Evolutionary conservation across 2,888 invertebrate species (phyloP).

Genomic region (Iselma pallidipennis): DNA sequence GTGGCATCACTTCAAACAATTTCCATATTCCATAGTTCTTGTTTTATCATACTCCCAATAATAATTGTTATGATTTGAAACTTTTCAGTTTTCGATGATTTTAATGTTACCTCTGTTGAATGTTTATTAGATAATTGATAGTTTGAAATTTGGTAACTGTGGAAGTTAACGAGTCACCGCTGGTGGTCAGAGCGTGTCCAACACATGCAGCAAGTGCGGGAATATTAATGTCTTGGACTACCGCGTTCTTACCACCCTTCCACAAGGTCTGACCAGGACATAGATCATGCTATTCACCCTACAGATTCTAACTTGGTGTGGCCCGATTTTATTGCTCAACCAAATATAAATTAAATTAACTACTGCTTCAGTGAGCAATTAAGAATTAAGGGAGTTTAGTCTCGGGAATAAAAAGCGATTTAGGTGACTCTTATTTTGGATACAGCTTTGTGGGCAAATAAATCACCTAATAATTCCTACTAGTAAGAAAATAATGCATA

Average conservation of each 20-base stretch:
- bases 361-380: conserved; percentile 58
- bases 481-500: conserved; percentile 18
- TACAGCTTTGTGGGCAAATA: conserved; percentile 40
- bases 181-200: conserved; percentile 51
- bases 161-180: conserved; percentile 31
- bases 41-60: too few species aligned
- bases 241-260: conserved; percentile 55
- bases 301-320: conserved; percentile 43
- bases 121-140: not conserved
- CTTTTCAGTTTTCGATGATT: too few species aligned
- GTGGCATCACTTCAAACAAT: conserved; percentile 20
- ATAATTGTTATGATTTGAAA: too few species aligned
- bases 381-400: conserved; percentile 55
- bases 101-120: too few species aligned
- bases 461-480: conserved; percentile 31
- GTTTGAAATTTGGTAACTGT: conserved; percentile 17
- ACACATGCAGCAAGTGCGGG: conserved; percentile 51
- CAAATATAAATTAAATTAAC: conserved; percentile 59
- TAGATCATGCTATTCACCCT: conserved; percentile 53
- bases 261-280: conserved; percentile 53
- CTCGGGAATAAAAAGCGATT: conserved; percentile 54
- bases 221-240: conserved; percentile 57
- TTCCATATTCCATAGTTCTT: too few species aligned
- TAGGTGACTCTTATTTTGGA: conserved; percentile 54
- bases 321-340: conserved; percentile 56